phyloP scores from a whole-genome alignment of 2,113 vertebrate genomes.

The Silurus asotus region DNA sequence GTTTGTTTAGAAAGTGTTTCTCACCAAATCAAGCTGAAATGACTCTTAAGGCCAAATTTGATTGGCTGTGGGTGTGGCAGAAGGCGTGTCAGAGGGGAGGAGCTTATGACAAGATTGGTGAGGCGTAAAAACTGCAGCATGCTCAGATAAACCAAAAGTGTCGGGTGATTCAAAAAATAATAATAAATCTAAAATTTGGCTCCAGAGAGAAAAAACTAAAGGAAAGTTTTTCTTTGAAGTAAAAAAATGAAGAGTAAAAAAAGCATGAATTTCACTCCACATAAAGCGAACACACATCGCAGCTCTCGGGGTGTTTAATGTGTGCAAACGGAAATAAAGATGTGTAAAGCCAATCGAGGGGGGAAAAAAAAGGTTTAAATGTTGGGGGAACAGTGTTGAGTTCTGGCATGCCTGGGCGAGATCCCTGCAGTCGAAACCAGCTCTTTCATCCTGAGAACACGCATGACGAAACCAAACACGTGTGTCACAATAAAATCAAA shows the following conservation, averaged over 20 bases:
- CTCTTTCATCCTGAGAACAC: conserved; percentile 73
- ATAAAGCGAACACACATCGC: conserved; percentile 39
- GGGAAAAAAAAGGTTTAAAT: neutral
- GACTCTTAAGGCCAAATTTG: neutral
- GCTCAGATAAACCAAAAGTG: conserved; percentile 77
- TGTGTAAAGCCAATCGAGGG: conserved; percentile 41
- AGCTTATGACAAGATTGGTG: conserved; percentile 93
- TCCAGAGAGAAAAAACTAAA: neutral
- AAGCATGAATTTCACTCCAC: conserved; percentile 43
- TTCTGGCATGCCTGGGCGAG: conserved; percentile 81
- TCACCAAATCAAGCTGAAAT: neutral
- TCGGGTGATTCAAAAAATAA: conserved; percentile 47
- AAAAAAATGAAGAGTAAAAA: conserved; percentile 1
- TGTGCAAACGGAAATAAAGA: conserved; percentile 26
- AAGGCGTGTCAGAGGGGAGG: conserved; percentile 71
- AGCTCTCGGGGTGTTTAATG: conserved; percentile 34
- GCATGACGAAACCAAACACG: neutral
- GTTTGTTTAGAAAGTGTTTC: neutral
- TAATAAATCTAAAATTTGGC: conserved; percentile 37
- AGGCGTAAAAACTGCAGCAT: conserved; percentile 90
- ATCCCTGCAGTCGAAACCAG: conserved; percentile 79
- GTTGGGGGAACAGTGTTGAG: conserved; percentile 61
- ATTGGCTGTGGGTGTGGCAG: conserved; percentile 35
- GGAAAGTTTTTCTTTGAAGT: neutral
- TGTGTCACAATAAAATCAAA: neutral